Evolutionary conservation across 2,888 invertebrate genomes (phyloP).

Genomic region (Thymelicus sylvestris): DNA sequence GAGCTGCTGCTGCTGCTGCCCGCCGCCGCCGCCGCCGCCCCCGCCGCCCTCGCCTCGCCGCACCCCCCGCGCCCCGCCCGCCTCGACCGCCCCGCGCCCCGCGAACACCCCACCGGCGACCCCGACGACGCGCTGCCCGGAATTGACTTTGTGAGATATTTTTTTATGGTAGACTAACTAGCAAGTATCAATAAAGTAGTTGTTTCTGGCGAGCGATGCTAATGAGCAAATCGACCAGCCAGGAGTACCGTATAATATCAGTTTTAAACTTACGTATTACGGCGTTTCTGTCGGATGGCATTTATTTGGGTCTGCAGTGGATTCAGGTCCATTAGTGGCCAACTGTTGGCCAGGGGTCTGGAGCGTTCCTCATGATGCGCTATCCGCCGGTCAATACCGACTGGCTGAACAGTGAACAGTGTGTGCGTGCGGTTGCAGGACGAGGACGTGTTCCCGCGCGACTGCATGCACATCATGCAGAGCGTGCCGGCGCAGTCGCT

Average conservation of each 20-base stretch:
- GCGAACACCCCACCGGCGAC: slow-evolving; percentile 40
- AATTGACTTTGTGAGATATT: slow-evolving; percentile 61
- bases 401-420: too few relatives aligned
- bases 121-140: slow-evolving; percentile 61
- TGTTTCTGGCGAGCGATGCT: too few relatives aligned
- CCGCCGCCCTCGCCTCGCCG: slow-evolving; percentile 8
- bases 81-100: background rate
- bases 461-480: slow-evolving; percentile 72
- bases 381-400: too few relatives aligned
- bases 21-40: slow-evolving; percentile 27
- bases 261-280: too few relatives aligned
- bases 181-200: too few relatives aligned
- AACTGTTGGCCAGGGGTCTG: too few relatives aligned
- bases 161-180: background rate
- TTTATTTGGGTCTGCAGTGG: too few relatives aligned
- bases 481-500: slow-evolving; percentile 55
- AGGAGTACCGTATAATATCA: too few relatives aligned
- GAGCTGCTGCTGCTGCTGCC: slow-evolving; percentile 41
- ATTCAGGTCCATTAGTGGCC: too few relatives aligned
- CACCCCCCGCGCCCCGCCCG: slow-evolving; percentile 10
- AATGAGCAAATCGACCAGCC: too few relatives aligned
- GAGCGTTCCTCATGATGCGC: too few relatives aligned
- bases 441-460: slow-evolving; percentile 71
- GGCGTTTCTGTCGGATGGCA: too few relatives aligned
- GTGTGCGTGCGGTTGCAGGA: slow-evolving; percentile 65